Base-by-base conservation (phyloP, 2,797 vertebrate genomes). In the Onychomys arenicola region DNA sequence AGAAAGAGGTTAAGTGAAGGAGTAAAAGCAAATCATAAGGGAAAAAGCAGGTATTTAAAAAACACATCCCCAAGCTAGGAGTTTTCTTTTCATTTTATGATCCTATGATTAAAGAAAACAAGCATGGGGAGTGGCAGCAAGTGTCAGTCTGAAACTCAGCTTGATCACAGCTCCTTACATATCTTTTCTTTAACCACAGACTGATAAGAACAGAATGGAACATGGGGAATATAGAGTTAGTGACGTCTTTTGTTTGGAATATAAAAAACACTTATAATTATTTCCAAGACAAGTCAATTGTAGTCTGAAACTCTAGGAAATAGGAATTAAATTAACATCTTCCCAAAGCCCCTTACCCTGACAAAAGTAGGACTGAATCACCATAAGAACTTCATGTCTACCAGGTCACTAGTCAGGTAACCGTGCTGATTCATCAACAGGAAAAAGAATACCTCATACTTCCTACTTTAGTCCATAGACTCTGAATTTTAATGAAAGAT, bases 401-500 rank as follows among this genome's bases (percentile, higher is more conserved):
- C 61, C 37, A 89, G 77, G 14, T 73, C 32, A 13, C 57, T 57
- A 73, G 57, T 63, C 5, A 27, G 34, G 27, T 61, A 57, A 71
- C 49, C 14, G 46, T 16, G 34, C 1, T 57, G 32, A 84, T 55
- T n/a, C 37, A 85, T 73, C 40, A 46, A 46, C 0, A 76, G 40
- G 65, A 89, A 40, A 23, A 21, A 29, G 4, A 93, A 76, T n/a
- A 61, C 3, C 19, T 87, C 27, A 37, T 40, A 55, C 14, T n/a
- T 87, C 29, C 29, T 73, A 61, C 25, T 88, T 91, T 55, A 83
- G 40, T 63, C 6, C 37, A 83, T 6, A 95, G 71, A 76, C 10
- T 37, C 63, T 86, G 93, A 49, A 63, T 83, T 96, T 89, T 73
- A 91, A 75, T 52, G 25, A 95, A 81, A 80, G 40, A 91, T 46